Percentiles rank a stretch among this genome's conserved stretches.
phyloP scores from a whole-genome alignment of 2,113 vertebrate species.

The Lepisosteus oculatus region DNA sequence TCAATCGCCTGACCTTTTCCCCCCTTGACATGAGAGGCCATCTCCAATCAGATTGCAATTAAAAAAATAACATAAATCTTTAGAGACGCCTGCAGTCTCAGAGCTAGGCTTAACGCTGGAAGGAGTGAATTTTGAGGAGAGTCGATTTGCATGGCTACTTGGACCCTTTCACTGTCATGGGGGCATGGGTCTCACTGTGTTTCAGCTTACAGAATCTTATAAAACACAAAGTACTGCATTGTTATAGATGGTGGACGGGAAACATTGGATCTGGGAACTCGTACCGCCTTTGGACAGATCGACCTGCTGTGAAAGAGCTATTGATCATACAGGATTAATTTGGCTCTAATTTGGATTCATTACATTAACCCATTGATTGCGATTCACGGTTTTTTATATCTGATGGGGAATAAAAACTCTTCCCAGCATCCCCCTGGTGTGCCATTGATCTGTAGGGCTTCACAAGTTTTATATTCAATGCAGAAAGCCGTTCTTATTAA shows the following conservation, averaged over 20 bases:
- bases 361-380: constrained; percentile 37
- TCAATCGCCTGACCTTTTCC: constrained; percentile 42
- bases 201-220: too few species aligned
- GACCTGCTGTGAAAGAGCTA: constrained; percentile 17
- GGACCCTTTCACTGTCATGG: too few species aligned
- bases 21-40: constrained; percentile 35
- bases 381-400: constrained; percentile 24
- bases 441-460: too few species aligned
- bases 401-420: constrained; percentile 20
- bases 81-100: constrained; percentile 5
- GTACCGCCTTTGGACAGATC: constrained; percentile 16
- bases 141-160: too few species aligned
- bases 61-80: constrained; percentile 36
- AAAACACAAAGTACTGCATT: too few species aligned
- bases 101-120: too few species aligned
- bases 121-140: too few species aligned
- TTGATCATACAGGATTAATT: constrained; percentile 35
- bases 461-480: too few species aligned
- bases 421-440: not conserved
- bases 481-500: too few species aligned
- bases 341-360: constrained; percentile 21
- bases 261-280: too few species aligned
- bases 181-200: too few species aligned
- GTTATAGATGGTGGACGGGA: too few species aligned
- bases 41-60: constrained; percentile 43